Evolutionary conservation across 2,888 invertebrate species (phyloP), one percentile per base, ranked within the genome.

Genomic region (Pandemis heparana): DNA sequence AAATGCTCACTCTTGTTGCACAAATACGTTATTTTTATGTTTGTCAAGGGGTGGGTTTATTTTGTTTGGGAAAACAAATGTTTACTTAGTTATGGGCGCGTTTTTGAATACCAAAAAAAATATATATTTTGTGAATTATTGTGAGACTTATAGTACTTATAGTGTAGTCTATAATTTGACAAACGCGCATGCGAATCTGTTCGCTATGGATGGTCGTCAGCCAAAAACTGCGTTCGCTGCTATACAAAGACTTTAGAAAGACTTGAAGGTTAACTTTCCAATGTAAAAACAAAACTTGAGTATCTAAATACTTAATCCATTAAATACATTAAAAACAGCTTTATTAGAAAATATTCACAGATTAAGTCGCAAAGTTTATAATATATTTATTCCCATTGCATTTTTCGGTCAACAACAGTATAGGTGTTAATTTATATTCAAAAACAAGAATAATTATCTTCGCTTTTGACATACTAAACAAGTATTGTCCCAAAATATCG

Each of bases 1-100:
- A 90, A 90, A 92, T 90, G 90, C 82, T 83, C 79, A 74, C 74
- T 83, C 85, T 88, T 87, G 82, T 87, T 86, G 82, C 78, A 82
- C 87, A 85, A 88, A 85, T 87, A 84, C 82, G 85, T 87, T 87
- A 85, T 84, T 81, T 82, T 82, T 79, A 75, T 77, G 69, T 75
- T 75, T 69, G 9, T 18, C 41, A 16, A 64, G 68, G 68, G 69
- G 48, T 4, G 64, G 10, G 66, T 18, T 67, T 8, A 41, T 67
- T 63, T 70, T 56, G 62, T 69, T 69, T 41, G 39, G 43, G 60
- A 51, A 64, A 69, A 73, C 67, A 73, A 73, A 63, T 64, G 64
- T 74, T 48, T 64, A 48, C 68, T 68, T 68, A 68, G 68, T 73
- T 68, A 48, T 59, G 59, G 68, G 68, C 68, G 68, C 23, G 46